Percentiles rank a stretch among this genome's conserved stretches.
phyloP scores from a whole-genome alignment of 2,888 invertebrate species.

The Metallyticus violacea region DNA sequence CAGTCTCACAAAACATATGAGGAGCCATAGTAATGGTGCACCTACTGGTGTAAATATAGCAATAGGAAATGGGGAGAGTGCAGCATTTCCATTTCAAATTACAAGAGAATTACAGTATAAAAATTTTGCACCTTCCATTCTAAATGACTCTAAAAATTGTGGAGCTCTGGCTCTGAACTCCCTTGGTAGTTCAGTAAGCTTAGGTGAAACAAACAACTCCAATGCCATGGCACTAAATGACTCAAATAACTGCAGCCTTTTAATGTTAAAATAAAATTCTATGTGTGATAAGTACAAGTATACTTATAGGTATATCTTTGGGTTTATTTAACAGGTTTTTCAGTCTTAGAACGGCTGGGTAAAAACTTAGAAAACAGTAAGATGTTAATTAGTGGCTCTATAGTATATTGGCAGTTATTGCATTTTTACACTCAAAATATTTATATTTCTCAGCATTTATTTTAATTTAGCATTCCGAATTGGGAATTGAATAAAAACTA shows the following conservation, averaged over 20 bases:
- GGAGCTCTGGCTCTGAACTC: background rate
- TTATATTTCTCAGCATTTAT: too few species aligned
- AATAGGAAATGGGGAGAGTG: background rate
- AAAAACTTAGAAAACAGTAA: too few species aligned
- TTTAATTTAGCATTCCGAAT: too few species aligned
- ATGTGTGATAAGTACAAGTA: background rate
- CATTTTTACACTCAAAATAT: too few species aligned
- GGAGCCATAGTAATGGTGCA: background rate
- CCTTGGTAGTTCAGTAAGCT: background rate
- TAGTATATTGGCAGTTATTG: too few species aligned
- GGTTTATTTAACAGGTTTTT: too few species aligned
- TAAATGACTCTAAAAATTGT: background rate
- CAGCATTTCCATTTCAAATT: background rate
- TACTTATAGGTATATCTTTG: background rate
- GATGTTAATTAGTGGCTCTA: too few species aligned
- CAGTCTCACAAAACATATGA: conserved; percentile 11
- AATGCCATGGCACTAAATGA: background rate
- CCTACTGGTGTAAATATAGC: background rate
- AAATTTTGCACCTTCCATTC: background rate
- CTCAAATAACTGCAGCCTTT: background rate
- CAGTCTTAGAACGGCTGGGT: too few species aligned
- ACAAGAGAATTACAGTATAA: background rate
- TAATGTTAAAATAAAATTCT: background rate
- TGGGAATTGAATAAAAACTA: too few species aligned
- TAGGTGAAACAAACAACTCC: background rate